Conservation (phyloP, 2,113 vertebrate species). For the Myrmecophaga tridactyla region DNA sequence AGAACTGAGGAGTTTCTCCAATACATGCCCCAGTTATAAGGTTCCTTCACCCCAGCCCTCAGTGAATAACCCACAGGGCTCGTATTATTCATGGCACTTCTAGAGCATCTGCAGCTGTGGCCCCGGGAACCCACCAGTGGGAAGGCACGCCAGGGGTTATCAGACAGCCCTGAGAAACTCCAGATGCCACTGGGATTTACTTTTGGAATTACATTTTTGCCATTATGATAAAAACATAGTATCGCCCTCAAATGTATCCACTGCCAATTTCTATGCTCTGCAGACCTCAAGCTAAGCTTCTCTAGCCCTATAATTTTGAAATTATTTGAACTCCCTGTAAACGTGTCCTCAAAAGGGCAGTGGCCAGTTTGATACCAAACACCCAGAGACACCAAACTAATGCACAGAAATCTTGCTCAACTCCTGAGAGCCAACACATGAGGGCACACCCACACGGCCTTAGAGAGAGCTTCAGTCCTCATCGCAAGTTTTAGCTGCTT, state of each 20-base stretch:
- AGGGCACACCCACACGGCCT: rapidly evolving
- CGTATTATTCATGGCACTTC: not conserved
- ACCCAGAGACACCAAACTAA: too few species aligned
- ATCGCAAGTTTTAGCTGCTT: not conserved
- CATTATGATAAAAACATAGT: not conserved
- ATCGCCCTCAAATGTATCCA: rapidly evolving
- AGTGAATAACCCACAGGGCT: not conserved
- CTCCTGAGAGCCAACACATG: too few species aligned
- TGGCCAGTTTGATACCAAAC: not conserved
- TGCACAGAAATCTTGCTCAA: too few species aligned
- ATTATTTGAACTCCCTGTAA: not conserved
- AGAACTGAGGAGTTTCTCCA: not conserved
- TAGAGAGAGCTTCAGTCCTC: too few species aligned
- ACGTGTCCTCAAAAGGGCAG: rapidly evolving
- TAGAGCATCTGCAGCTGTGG: not conserved
- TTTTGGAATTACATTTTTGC: not conserved
- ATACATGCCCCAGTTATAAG: rapidly evolving
- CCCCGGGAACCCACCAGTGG: too few species aligned
- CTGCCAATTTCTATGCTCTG: not conserved
- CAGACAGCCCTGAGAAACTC: not conserved
- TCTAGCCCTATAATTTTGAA: not conserved
- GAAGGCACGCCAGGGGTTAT: not conserved
- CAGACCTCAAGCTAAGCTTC: not conserved
- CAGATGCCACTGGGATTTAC: not conserved
- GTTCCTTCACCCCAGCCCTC: not conserved